Conservation (phyloP, 2,113 vertebrate species). For the Tichodroma muraria region DNA sequence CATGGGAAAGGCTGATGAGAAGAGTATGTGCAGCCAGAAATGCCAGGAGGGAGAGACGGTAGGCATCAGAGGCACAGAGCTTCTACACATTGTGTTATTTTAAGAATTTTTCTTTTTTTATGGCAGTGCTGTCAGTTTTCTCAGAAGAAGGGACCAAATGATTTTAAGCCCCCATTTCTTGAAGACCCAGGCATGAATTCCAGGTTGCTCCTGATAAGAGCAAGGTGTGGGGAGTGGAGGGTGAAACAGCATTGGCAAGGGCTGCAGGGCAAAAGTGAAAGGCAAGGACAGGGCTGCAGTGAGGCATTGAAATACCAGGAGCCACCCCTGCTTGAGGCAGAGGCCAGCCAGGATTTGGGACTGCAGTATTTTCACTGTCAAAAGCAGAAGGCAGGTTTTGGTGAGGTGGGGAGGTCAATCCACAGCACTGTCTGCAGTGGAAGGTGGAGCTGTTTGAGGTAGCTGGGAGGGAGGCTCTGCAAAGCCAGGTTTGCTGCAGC, state of each 20-base stretch:
- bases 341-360: not conserved
- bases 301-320: not conserved
- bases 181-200: not conserved
- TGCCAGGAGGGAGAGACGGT: not conserved
- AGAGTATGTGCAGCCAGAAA: not conserved
- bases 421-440: not conserved
- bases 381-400: not conserved
- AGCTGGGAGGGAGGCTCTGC: not conserved
- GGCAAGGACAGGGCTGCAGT: not conserved
- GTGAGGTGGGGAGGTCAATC: not conserved
- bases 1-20: constrained; percentile 35
- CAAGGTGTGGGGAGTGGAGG: not conserved
- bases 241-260: not conserved
- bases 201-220: not conserved
- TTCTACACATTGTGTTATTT: constrained; percentile 22
- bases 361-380: not conserved
- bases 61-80: not conserved
- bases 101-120: constrained; percentile 60
- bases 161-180: constrained; percentile 17
- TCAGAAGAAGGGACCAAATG: not conserved
- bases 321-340: not conserved
- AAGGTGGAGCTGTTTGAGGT: not conserved
- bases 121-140: not conserved
- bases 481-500: not conserved
- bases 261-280: not conserved